These are phyloP conservation scores for Scaptomyza caliginosa DNA, from an alignment of 2,888 invertebrate genomes.

Conservation along the genomic window DNA sequence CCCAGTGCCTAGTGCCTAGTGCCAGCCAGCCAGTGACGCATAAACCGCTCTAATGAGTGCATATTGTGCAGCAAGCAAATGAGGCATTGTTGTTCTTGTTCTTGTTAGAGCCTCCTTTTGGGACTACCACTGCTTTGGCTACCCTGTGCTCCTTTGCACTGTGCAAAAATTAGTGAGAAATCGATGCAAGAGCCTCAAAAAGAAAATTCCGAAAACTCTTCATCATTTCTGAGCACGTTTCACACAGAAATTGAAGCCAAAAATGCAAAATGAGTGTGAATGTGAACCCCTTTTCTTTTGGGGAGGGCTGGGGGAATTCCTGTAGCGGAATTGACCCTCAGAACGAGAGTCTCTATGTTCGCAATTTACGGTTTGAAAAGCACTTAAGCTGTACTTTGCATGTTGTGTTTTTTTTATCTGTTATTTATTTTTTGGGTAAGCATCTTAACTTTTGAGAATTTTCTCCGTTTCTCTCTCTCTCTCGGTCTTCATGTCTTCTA, in stretches of 20 bases:
- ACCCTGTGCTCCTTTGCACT: neutral
- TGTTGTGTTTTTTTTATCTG: slow-evolving; percentile 7
- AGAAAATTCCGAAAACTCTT: neutral
- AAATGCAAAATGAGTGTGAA: slow-evolving; percentile 3
- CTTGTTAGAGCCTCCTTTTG: neutral
- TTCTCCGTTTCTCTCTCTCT: neutral
- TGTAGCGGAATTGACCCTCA: slow-evolving; percentile 16
- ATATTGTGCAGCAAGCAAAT: slow-evolving; percentile 66
- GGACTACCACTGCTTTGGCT: neutral
- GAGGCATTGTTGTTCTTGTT: slow-evolving; percentile 45
- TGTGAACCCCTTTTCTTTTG: slow-evolving; percentile 29
- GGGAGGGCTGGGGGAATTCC: neutral
- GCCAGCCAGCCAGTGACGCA: slow-evolving; percentile 27
- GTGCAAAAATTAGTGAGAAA: slow-evolving; percentile 28
- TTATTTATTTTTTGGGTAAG: slow-evolving; percentile 32
- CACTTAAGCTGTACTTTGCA: slow-evolving; percentile 57
- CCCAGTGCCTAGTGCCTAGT: slow-evolving; percentile 22
- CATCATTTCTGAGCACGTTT: slow-evolving; percentile 22
- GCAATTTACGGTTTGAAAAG: slow-evolving; percentile 35
- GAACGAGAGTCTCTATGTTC: neutral
- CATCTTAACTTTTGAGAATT: slow-evolving; percentile 45
- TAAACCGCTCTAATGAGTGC: slow-evolving; percentile 67
- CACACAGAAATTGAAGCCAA: slow-evolving; percentile 24
- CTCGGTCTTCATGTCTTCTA: neutral
- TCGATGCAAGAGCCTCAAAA: slow-evolving; percentile 35